Evolutionary conservation across 2,113 vertebrate species (phyloP), one percentile per base, ranked within the genome.

Genomic region (Tragelaphus buxtoni): DNA sequence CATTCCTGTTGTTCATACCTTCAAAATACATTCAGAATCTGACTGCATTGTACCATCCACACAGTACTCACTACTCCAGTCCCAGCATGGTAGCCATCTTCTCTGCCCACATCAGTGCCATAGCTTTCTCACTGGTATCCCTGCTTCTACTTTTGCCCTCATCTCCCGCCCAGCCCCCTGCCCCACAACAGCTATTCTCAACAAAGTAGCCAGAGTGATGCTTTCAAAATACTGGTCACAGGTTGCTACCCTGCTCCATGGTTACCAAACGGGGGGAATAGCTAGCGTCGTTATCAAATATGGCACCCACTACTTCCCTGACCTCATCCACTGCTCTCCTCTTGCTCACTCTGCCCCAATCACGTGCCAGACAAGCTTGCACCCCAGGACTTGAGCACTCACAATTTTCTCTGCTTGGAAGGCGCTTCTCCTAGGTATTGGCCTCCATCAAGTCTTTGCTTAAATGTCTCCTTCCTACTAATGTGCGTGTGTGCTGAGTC

Each of bases 261-360:
- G n/a, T 30, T 87, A 20, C 35, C 56, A 81, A 39, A 28, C 0
- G 24, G 24, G 14, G 30, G 24, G 0, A 76, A 56, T 3, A 76
- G 35, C 14, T 42, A 56, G 85, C 3, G 10, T 45, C 12, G 4
- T 24, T 76, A 10, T 6, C 39, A 26, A 16, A 39, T 51, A 2
- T 0, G 10, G 7, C 22, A 3, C 49, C 85, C 2, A 13, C 5
- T 3, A 14, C 24, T 72, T 55, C 42, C 22, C 4, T 5, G 10
- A 26, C 53, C 30, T 90, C 49, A 26, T 13, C 17, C 12, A 1
- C 17, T 28, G 63, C 53, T 74, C n/a, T 45, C 22, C n/a, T n/a
- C 30, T 89, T 7, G 1, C n/a, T 77, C 0, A 6, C 35, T 84
- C 47, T 47, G 42, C 51, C 39, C 47, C 32, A 51, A 11, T 35